Evolutionary conservation across 2,797 vertebrate genomes (phyloP), one percentile per base, ranked within the genome.

Genomic region (Momotus momota): DNA sequence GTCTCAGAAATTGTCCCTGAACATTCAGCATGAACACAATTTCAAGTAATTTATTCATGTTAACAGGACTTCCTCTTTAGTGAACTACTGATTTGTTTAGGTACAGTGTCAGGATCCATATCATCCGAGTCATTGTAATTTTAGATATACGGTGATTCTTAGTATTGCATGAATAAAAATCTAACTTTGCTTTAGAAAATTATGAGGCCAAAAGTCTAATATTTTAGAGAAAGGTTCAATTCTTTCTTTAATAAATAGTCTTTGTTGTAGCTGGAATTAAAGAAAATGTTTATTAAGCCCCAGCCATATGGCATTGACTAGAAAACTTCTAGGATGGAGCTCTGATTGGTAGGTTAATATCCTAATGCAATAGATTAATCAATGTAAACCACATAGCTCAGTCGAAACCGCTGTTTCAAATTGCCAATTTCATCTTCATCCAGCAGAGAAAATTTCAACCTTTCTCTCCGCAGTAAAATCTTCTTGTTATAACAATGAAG

Each of bases 391-490:
- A 96, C 89, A 88, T 78, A 97, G 94, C 94, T 97, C 93, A 77
- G 96, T 96, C 97, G 91, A 97, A 97, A 97, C 80, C 19, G 43
- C 92, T 77, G 95, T 88, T 97, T 90, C 88, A 97, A 98, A 98
- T 92, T 97, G 89, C 93, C 94, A 94, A 94, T 98, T 98, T 97
- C 94, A 89, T 97, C 96, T 97, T 97, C 96, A 97, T 97, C 97
- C 97, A 97, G 92, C 96, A 97, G 97, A 98, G 97, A 97, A 98
- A 98, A 98, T 96, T 91, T 83, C 94, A 97, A 64, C 94, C 89
- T 96, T 96, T 95, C 78, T 72, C 86, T 96, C 45, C 16, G 62
- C 83, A 96, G 90, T 97, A 97, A 97, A 98, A 97, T 96, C 78
- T 88, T 97, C 97, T 97, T 97, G 94, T 97, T 98, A 93, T 88